phyloP scores from a whole-genome alignment of 1,140 invertebrate species.

The Homalodisca vitripennis region DNA sequence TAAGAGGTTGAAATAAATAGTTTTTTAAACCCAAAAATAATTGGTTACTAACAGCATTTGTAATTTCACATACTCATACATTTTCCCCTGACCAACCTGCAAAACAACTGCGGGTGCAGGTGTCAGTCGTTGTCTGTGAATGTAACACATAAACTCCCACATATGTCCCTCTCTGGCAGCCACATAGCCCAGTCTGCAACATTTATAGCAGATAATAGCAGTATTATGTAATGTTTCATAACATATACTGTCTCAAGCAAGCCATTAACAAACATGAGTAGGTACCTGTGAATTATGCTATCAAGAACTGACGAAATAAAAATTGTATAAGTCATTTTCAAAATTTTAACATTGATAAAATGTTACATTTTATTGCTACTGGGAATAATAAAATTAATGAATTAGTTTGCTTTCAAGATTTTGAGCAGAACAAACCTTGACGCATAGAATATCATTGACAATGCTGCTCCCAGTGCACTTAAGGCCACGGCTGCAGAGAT shows the following conservation, averaged over 20 bases:
- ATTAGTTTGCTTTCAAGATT: no score
- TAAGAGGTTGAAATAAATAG: background rate
- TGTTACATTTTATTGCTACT: no score
- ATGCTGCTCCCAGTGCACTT: constrained; percentile 69
- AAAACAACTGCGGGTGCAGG: background rate
- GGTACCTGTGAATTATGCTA: no score
- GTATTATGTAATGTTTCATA: no score
- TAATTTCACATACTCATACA: background rate
- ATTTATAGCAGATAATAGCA: no score
- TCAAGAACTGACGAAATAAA: no score
- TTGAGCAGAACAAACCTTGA: no score
- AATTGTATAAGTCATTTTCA: no score
- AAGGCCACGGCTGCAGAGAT: constrained; percentile 70
- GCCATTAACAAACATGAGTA: no score
- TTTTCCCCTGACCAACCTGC: constrained; percentile 12
- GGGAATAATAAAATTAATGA: no score
- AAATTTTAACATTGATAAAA: no score
- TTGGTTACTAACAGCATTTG: background rate
- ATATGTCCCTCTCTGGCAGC: constrained; percentile 10
- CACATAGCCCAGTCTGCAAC: constrained; percentile 1
- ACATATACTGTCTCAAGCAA: no score
- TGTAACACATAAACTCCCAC: constrained; percentile 2
- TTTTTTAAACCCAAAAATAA: background rate
- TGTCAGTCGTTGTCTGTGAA: constrained; percentile 1
- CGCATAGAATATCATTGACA: constrained; percentile 69